Evolutionary conservation across 2,797 vertebrate species (phyloP), one percentile per base, ranked within the genome.

Genomic region (Ctenopoma multispine): DNA sequence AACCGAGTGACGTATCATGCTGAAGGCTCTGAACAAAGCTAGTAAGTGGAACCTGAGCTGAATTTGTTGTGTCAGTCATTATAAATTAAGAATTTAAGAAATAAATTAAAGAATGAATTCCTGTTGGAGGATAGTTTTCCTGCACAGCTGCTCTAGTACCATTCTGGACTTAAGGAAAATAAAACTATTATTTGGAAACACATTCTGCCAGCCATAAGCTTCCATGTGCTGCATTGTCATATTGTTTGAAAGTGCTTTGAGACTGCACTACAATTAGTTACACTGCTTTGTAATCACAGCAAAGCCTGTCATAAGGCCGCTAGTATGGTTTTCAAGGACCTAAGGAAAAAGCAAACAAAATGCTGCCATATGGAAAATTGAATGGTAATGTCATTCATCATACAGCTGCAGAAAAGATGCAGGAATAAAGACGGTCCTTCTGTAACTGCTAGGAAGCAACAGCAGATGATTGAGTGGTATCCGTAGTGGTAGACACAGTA

Each of bases 331-430:
- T 78, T 79, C 80, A 80, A 68, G 77, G 85, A 59, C 54, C 54
- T 44, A 40, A 13, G 40, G n/a, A 15, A 79, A 76, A 68, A 60
- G 70, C 66, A 69, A 84, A 85, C 69, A 83, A 77, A 83, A 80
- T 56, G 72, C 79, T 72, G 59, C 71, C 85, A 87, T 78, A 83
- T 89, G 89, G 85, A 80, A 82, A 89, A 79, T 47, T 40, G 64
- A 81, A 87, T 80, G 80, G 73, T 81, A 75, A 85, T 48, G 68
- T 77, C 62, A 50, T 84, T 78, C 77, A 80, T 90, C 85, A 79
- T 68, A 40, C 70, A 69, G 77, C 85, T 80, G 82, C 79, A 72
- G 73, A 65, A 86, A 71, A 64, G 51, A 60, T 63, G 67, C 34
- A 60, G 76, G 63, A 80, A 77, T 79, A 65, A 68, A 83, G 70